Base-by-base conservation (phyloP, 2,113 vertebrate species). In the Dromaius novaehollandiae region DNA sequence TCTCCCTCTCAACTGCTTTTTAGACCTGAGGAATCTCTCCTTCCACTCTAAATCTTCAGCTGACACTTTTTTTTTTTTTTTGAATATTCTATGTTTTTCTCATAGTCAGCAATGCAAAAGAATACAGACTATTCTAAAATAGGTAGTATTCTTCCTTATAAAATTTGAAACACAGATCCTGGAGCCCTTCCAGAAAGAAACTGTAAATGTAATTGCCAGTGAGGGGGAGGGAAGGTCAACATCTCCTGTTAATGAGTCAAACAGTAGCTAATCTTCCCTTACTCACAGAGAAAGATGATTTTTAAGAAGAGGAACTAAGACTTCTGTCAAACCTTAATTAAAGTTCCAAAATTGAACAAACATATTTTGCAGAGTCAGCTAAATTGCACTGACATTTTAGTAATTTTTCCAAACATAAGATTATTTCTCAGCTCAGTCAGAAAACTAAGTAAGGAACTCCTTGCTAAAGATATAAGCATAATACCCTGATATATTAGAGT, bases 151-250 rank as follows among this genome's bases (percentile, higher is more conserved):
- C 70, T 75, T 82, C 78, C 82, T 68, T 56, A 92, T 82, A 56
- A 90, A 90, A 71, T 42, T 55, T 24, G 38, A 91, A 82, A 44
- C 42, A 61, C 3, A 48, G 55, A 21, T 22, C 70, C 0, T 82
- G 85, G 91, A 95, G 30, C 60, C 44, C 40, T 96, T 94, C 89
- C 89, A 94, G 93, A 88, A 9, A 56, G 71, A 95, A 53, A 82
- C 80, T 55, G 75, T 42, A 73, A 50, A 81, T 7, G 24, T 56
- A 94, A 96, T 93, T 89, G 93, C 36, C 80, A 89, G 58, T 0
- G 11, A 91, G 89, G 50, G 55, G 89, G 82, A 80, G 60, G 87
- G 82, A 95, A 96, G 93, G 89, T 95, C 94, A 96, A 30, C 87
- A 85, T 68, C 94, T 90, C 84, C 93, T 65, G 66, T 53, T 95